Conservation (phyloP, 2,888 invertebrate genomes). For the Linyphia triangularis region DNA sequence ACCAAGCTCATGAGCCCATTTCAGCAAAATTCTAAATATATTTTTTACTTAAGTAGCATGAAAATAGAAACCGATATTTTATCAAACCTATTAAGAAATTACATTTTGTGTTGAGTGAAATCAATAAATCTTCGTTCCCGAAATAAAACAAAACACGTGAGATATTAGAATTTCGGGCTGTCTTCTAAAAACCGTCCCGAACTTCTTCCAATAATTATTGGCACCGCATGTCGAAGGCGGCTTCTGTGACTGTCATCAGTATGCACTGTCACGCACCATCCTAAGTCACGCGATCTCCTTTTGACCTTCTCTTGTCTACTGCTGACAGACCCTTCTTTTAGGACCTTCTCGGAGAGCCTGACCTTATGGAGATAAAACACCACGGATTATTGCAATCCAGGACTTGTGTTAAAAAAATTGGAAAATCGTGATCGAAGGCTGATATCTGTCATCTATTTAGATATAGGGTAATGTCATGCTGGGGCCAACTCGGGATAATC, state of each 20-base stretch:
- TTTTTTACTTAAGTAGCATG: too few relatives aligned
- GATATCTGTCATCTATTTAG: slow-evolving; percentile 30
- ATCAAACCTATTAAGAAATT: slow-evolving; percentile 29
- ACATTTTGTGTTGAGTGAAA: slow-evolving; percentile 23
- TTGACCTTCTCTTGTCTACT: slow-evolving; percentile 44
- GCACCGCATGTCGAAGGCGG: slow-evolving; percentile 20
- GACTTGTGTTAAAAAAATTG: slow-evolving; percentile 9
- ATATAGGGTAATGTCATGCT: slow-evolving; percentile 22
- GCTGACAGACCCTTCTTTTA: slow-evolving; percentile 12
- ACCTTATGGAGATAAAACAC: slow-evolving; percentile 47
- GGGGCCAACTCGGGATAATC: background rate
- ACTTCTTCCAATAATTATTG: slow-evolving; percentile 34
- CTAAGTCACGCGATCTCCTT: slow-evolving; percentile 51
- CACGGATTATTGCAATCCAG: slow-evolving; percentile 41
- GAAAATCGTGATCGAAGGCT: slow-evolving; percentile 38
- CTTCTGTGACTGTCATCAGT: slow-evolving; percentile 45
- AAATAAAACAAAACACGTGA: slow-evolving; percentile 6
- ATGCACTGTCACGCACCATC: slow-evolving; percentile 53
- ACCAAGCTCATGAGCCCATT: too few relatives aligned
- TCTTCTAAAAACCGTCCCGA: slow-evolving; percentile 12
- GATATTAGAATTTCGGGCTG: background rate
- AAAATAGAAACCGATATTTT: background rate
- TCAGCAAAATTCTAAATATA: too few relatives aligned
- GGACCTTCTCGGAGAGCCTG: slow-evolving; percentile 7
- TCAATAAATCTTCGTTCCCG: slow-evolving; percentile 24